Conservation (phyloP, 2,797 vertebrate genomes). For the Capromys pilorides region DNA sequence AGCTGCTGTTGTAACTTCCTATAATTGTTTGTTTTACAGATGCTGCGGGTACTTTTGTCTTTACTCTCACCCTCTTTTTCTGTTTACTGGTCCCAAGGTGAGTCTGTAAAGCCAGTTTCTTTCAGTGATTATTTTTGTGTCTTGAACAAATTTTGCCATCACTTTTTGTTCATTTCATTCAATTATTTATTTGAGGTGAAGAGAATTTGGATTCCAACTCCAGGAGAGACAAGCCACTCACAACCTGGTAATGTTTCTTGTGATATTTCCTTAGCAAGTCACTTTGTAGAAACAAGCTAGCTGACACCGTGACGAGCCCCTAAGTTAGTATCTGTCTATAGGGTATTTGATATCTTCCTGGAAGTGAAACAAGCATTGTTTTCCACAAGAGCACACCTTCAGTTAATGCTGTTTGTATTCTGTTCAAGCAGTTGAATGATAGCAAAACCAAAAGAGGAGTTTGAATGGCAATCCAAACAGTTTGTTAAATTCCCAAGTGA, state of each 20-base stretch:
- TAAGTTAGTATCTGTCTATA: conserved; percentile 15
- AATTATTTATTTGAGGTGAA: not conserved
- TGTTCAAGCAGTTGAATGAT: not conserved
- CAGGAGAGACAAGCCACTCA: not conserved
- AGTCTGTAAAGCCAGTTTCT: not conserved
- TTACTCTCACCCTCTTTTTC: not conserved
- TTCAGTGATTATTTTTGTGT: not conserved
- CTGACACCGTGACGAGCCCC: not conserved
- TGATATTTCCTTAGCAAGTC: not conserved
- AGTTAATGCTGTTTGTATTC: not conserved
- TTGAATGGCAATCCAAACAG: conserved; percentile 21
- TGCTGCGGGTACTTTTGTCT: not conserved
- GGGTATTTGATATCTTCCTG: conserved; percentile 45
- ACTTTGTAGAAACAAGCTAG: not conserved
- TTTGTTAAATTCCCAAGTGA: not conserved
- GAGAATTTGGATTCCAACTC: not conserved
- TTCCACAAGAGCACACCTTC: not conserved
- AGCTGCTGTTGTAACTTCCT: not conserved
- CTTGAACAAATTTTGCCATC: not conserved
- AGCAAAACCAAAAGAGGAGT: not conserved
- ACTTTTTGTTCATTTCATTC: not conserved
- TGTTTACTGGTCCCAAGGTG: not conserved
- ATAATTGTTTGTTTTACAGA: not conserved
- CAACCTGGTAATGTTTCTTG: not conserved
- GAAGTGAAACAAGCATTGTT: conserved; percentile 26